Conservation (phyloP, 2,113 vertebrate species). For the Cercocebus atys region DNA sequence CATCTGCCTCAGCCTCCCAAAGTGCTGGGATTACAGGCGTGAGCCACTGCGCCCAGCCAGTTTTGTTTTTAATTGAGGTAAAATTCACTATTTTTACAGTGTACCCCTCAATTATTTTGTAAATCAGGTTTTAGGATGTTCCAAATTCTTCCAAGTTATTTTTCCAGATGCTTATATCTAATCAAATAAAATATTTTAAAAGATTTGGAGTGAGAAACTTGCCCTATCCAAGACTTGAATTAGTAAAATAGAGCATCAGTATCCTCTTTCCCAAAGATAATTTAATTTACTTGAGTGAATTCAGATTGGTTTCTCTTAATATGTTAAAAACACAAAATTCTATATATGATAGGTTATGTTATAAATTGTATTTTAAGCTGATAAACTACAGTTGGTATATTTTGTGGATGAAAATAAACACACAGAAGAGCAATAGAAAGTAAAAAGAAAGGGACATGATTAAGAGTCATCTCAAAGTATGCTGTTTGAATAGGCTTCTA, state of each 20-base stretch:
- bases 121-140: conserved; percentile 8
- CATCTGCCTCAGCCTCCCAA: too few relatives aligned
- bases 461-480: background rate
- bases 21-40: too few relatives aligned
- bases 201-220: background rate
- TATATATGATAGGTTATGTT: background rate
- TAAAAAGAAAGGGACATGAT: background rate
- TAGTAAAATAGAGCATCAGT: background rate
- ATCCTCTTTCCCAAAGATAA: background rate
- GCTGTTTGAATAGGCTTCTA: background rate
- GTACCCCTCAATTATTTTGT: background rate
- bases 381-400: background rate
- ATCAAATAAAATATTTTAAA: background rate
- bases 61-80: background rate
- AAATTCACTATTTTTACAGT: conserved; percentile 3
- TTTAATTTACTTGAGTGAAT: background rate
- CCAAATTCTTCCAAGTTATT: background rate
- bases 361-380: background rate
- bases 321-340: background rate
- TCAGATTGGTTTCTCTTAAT: conserved; percentile 8
- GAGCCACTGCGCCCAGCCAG: too few relatives aligned
- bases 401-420: conserved; percentile 10
- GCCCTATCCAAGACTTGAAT: background rate
- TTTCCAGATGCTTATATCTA: background rate
- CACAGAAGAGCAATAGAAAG: background rate